Base-by-base conservation (phyloP, 2,113 vertebrate genomes). In the Psittacula cyanocephala region DNA sequence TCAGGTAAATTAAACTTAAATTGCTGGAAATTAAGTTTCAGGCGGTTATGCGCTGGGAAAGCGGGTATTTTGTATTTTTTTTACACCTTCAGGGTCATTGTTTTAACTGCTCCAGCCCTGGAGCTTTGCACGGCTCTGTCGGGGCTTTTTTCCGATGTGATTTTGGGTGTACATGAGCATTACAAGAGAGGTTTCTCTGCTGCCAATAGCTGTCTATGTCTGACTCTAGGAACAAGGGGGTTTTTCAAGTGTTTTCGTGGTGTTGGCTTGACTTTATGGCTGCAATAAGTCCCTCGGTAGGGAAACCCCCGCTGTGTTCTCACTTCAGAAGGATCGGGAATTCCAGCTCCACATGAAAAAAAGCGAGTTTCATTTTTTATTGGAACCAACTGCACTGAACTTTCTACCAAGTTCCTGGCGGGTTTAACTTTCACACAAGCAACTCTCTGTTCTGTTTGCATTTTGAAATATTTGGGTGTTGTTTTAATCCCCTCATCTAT, bases 1-100 rank as follows among this genome's bases (percentile, higher is more conserved):
- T 86, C 91, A 97, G 96, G 97, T 96, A 97, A 96, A 97, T 97
- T 97, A 96, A 95, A 97, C 84, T 86, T 59, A 76, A 94, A 96
- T 96, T 57, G 92, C 92, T 97, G 94, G 79, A 90, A 97, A 97
- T 97, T 95, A 81, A 96, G 49, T 96, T 96, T 81, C 74, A 89
- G 86, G 69, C 65, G 65, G 84, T 84, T 96, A 65, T 64, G 76
- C 3, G 78, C 8, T 4, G 70, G 60, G 10, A 46, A 55, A 90
- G 70, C 1, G 14, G 29, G 43, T 44, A 39, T 47, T n/a, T 14
- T 18, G 10, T 35, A 35, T 17, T 49, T 41, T 57, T 57, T 46
- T 57, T 59, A 43, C 90, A 50, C 93, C 91, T 95, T 91, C 55
- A 70, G 86, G 86, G 5, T 81, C 31, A 5, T 91, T 84, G 77